phyloP scores from a whole-genome alignment of 1,140 invertebrate species.

The Aculops lycopersici region DNA sequence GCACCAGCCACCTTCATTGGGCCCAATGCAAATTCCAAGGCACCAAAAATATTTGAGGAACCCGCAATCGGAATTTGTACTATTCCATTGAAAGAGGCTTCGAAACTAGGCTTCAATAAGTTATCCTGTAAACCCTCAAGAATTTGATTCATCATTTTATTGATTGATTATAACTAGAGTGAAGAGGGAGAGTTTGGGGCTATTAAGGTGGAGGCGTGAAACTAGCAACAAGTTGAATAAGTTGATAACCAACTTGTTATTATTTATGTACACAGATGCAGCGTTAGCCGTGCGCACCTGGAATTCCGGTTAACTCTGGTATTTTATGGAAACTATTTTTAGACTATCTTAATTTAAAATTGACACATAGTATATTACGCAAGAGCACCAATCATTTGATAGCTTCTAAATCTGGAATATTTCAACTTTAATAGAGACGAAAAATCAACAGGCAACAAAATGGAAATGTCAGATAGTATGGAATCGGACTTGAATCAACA shows the following conservation, averaged over 20 bases:
- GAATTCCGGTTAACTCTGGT: too few species aligned
- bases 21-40: too few species aligned
- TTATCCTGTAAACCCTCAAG: too few species aligned
- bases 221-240: neutral
- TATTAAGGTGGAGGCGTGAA: neutral
- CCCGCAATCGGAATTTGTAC: too few species aligned
- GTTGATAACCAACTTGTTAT: neutral
- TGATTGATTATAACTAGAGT: neutral
- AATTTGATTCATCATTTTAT: neutral
- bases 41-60: too few species aligned
- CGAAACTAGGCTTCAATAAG: too few species aligned
- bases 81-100: too few species aligned
- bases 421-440: neutral
- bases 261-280: neutral
- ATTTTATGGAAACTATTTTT: neutral
- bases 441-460: constrained; percentile 9
- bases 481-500: neutral
- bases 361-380: neutral
- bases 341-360: neutral
- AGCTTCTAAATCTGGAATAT: neutral
- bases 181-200: neutral
- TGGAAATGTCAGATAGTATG: neutral
- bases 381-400: neutral
- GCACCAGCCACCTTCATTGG: too few species aligned
- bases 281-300: too few species aligned